phyloP scores from a whole-genome alignment of 1,140 invertebrate genomes.

The Formica selysi region DNA sequence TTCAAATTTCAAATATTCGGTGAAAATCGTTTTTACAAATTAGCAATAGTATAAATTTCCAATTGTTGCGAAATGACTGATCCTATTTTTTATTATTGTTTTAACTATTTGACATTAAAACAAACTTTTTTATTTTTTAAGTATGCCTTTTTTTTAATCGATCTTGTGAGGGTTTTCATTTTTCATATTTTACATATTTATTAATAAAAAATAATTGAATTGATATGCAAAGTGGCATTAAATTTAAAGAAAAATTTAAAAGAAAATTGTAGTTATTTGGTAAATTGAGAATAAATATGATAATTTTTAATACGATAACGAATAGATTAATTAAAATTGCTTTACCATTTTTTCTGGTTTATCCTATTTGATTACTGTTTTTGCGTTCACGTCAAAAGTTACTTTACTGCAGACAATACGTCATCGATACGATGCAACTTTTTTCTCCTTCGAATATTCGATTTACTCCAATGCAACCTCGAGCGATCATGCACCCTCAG shows the following conservation, averaged over 20 bases:
- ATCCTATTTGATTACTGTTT: no score
- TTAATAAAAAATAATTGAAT: background rate
- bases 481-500: conserved; percentile 66
- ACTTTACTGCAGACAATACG: conserved; percentile 1
- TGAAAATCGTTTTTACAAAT: background rate
- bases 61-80: no score
- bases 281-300: no score
- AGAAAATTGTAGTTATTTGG: background rate
- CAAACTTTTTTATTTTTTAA: background rate
- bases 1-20: background rate
- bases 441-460: conserved; percentile 57
- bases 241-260: background rate
- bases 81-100: background rate
- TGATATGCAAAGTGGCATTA: no score
- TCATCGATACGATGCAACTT: background rate
- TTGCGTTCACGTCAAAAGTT: background rate
- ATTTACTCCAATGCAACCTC: conserved; percentile 63
- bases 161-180: background rate
- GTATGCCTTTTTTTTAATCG: background rate
- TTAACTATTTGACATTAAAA: background rate
- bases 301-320: no score
- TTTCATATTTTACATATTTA: background rate
- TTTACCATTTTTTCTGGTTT: no score
- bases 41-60: background rate
- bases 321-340: background rate